Evolutionary conservation across 2,797 vertebrate species (phyloP), one percentile per base, ranked within the genome.

Genomic region (Chrosomus eos): DNA sequence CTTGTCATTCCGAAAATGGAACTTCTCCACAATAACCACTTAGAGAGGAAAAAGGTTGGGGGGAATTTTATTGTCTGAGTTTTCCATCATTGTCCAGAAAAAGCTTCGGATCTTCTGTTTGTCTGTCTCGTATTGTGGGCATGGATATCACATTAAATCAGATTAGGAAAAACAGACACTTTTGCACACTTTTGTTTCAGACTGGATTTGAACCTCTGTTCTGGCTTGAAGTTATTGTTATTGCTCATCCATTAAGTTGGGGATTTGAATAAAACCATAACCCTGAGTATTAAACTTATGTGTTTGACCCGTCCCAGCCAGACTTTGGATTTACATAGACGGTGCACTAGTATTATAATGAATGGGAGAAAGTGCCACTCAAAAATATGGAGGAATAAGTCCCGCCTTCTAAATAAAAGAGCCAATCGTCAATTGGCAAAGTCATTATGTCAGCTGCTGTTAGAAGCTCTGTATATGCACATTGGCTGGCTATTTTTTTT

Each of bases 81-180:
- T 23, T 53, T 66, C 55, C 43, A 48, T 38, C n/a, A 74, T 26
- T 36, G 67, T 28, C 68, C 31, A 82, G n/a, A 83, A 82, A 71
- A 58, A 76, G 8, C 18, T 79, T 81, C 85, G 71, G 78, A 76
- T 45, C 60, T 51, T 86, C 36, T 11, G 31, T 53, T 36, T 83
- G 38, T 74, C 66, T 64, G 38, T 62, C 53, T 74, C 10, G 0
- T n/a, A 31, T 85, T 40, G 21, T 67, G 9, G 85, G 85, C 33
- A 88, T 87, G 84, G 87, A 89, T 89, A 75, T 83, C 64, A 73
- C 83, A 89, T 91, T 83, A 86, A 81, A 51, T 73, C 36, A 53
- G 70, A 80, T 62, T 60, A 33, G 10, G 38, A 75, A 58, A 90
- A 90, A 83, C 88, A 89, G 64, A 68, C n/a, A 33, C 55, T 19